Conservation (phyloP, 2,888 invertebrate genomes). For the Neoaliturus tenellus region DNA sequence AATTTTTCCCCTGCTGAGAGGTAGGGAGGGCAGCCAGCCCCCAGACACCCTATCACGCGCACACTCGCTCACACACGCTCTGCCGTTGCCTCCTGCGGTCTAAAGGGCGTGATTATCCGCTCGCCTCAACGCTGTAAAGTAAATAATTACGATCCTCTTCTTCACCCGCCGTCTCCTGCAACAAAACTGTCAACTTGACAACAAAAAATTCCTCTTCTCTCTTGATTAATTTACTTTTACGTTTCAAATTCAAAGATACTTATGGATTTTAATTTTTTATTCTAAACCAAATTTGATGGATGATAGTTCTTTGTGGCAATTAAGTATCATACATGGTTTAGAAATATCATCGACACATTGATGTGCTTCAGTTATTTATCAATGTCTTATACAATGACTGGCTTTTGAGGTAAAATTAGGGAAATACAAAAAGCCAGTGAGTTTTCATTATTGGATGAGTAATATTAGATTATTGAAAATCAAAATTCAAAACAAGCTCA, state of each 20-base stretch:
- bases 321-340: not conserved
- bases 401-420: too few species aligned
- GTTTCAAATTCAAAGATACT: not conserved
- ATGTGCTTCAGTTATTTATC: too few species aligned
- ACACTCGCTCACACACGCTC: slow-evolving; percentile 10
- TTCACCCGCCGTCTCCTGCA: not conserved
- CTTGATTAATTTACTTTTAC: not conserved
- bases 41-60: not conserved
- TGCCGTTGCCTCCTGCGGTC: slow-evolving; percentile 41
- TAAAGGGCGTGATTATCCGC: slow-evolving; percentile 26
- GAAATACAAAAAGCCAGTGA: too few species aligned
- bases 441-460: too few species aligned
- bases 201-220: slow-evolving; percentile 36
- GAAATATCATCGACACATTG: too few species aligned
- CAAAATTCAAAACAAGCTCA: too few species aligned
- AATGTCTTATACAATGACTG: too few species aligned
- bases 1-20: not conserved
- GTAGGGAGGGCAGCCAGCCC: not conserved
- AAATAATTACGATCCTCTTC: slow-evolving; percentile 42
- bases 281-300: not conserved
- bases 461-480: too few species aligned
- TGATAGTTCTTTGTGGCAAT: not conserved
- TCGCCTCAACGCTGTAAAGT: slow-evolving; percentile 14
- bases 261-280: not conserved
- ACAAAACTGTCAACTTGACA: not conserved